A percentile compares a stretch with the other conserved stretches of the same genome.
Evolutionary conservation across 2,888 invertebrate genomes (phyloP).

Genomic region (Xylophagus ater): DNA sequence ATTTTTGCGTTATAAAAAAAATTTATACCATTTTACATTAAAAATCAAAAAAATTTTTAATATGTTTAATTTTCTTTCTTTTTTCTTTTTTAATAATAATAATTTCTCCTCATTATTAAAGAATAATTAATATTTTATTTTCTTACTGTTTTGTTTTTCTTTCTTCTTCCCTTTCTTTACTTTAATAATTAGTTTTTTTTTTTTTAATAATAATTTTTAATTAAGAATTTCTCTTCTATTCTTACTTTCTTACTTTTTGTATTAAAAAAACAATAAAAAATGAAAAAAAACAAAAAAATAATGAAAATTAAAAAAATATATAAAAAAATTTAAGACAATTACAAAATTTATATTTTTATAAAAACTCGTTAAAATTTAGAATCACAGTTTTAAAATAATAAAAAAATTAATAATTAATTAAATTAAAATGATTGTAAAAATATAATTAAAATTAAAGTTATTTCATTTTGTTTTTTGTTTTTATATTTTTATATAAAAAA

Average conservation of each 20-base stretch:
- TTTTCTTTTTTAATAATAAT: no score
- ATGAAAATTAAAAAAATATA: neutral
- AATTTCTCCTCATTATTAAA: no score
- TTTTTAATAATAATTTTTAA: neutral
- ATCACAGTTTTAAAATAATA: slow-evolving; percentile 13
- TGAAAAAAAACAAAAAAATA: neutral
- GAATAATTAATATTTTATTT: no score
- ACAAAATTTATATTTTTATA: neutral
- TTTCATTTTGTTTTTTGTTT: no score
- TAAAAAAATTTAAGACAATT: neutral
- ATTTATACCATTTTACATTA: slow-evolving; percentile 13
- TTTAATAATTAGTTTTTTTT: slow-evolving; percentile 1
- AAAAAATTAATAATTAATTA: neutral
- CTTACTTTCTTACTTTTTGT: neutral
- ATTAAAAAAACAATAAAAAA: neutral
- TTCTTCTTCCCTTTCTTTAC: no score
- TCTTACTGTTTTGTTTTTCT: no score
- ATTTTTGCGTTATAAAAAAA: slow-evolving; percentile 14
- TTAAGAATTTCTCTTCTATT: neutral
- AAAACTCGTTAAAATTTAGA: slow-evolving; percentile 14
- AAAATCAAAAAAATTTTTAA: no score
- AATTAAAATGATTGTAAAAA: neutral
- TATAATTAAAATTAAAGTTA: no score
- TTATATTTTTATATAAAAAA: no score
- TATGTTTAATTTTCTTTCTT: no score